Conservation (phyloP, 2,113 vertebrate species). For the Rhynchopsitta pachyrhyncha region DNA sequence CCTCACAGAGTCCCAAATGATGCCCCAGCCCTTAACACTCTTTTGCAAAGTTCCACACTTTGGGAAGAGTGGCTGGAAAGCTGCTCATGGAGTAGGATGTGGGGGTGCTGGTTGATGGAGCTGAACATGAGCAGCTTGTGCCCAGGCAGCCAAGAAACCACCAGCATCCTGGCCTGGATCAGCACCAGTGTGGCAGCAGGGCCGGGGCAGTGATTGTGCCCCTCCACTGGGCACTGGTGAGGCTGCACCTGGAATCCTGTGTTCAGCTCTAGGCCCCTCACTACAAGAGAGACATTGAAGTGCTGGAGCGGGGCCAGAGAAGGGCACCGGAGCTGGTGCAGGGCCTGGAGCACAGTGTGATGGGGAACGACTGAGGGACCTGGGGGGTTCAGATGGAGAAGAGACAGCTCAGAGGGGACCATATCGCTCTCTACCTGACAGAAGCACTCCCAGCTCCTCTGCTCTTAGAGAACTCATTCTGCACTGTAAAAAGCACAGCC, state of each 20-base stretch:
- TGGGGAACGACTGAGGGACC: background rate
- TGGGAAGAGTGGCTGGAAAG: background rate
- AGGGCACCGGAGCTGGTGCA: background rate
- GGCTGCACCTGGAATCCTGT: rapidly evolving
- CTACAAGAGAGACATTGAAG: background rate
- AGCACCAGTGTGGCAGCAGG: rapidly evolving
- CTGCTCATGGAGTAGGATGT: background rate
- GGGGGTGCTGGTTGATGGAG: background rate
- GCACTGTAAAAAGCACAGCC: background rate
- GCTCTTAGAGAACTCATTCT: background rate
- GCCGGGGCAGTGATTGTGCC: rapidly evolving
- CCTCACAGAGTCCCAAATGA: background rate
- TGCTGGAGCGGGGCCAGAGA: background rate
- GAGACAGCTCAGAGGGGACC: background rate
- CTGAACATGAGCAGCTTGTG: background rate
- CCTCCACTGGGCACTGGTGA: background rate
- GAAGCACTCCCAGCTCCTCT: background rate
- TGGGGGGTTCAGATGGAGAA: background rate
- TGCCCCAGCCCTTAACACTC: background rate
- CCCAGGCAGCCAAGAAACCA: background rate
- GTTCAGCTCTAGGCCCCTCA: background rate
- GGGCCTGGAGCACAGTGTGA: background rate
- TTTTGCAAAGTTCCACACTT: background rate
- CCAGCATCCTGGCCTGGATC: background rate
- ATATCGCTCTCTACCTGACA: background rate